These are phyloP conservation scores for Drosophila anomelani DNA, from an alignment of 2,888 invertebrate genomes.

Conservation along the genomic window DNA sequence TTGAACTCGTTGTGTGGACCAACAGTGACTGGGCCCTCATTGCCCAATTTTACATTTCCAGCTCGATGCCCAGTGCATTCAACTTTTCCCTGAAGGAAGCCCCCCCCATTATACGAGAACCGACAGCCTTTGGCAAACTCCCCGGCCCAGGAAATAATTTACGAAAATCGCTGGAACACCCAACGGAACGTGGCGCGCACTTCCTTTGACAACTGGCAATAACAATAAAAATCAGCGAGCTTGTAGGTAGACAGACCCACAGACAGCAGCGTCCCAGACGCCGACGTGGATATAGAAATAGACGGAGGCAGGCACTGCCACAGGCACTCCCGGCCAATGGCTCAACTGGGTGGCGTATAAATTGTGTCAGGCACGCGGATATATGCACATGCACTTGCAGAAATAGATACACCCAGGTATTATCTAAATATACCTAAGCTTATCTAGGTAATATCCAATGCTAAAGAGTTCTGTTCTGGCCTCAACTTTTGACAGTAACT, in stretches of 20 bases:
- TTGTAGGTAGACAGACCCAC: slow-evolving; percentile 67
- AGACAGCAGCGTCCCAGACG: slow-evolving; percentile 41
- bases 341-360: slow-evolving; percentile 72
- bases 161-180: slow-evolving; percentile 48
- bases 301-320: slow-evolving; percentile 16
- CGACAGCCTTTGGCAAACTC: slow-evolving; percentile 30
- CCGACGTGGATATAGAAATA: slow-evolving; percentile 16
- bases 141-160: slow-evolving; percentile 66
- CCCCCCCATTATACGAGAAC: background rate
- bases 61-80: slow-evolving; percentile 27
- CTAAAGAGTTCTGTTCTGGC: background rate
- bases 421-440: background rate
- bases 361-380: slow-evolving; percentile 68
- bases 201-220: slow-evolving; percentile 80
- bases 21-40: slow-evolving; percentile 6
- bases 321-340: slow-evolving; percentile 50
- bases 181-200: slow-evolving; percentile 46
- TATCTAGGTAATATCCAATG: background rate
- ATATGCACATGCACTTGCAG: slow-evolving; percentile 39
- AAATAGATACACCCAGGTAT: background rate
- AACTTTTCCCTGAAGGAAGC: slow-evolving; percentile 9
- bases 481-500: background rate
- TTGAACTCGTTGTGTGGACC: slow-evolving; percentile 14
- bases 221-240: slow-evolving; percentile 77
- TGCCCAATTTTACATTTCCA: slow-evolving; percentile 27